Percentiles rank a stretch among this genome's conserved stretches.
These are phyloP conservation scores for Drosophila peninsularis DNA, from an alignment of 2,888 invertebrate genomes.

Conservation along the genomic window DNA sequence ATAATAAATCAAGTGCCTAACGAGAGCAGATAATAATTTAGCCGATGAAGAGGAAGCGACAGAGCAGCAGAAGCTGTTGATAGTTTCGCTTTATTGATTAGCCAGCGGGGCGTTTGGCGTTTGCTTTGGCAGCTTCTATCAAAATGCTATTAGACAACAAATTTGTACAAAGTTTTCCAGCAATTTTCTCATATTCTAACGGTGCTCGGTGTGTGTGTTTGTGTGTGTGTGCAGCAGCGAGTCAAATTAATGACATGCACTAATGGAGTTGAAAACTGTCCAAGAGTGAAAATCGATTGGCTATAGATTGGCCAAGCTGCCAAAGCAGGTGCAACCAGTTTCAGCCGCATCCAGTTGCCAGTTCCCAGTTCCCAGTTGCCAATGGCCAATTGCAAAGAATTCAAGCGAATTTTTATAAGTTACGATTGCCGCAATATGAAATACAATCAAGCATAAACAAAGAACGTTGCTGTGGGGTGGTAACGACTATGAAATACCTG, in stretches of 20 bases:
- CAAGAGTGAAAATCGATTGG: slow-evolving; percentile 44
- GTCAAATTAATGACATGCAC: slow-evolving; percentile 74
- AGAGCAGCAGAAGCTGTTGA: slow-evolving; percentile 42
- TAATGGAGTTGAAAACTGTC: slow-evolving; percentile 63
- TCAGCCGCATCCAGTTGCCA: slow-evolving; percentile 34
- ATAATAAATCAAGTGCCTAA: slow-evolving; percentile 64
- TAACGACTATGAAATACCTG: background rate
- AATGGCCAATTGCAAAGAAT: slow-evolving; percentile 42
- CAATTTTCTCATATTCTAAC: slow-evolving; percentile 56
- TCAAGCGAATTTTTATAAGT: slow-evolving; percentile 43
- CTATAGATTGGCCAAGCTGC: slow-evolving; percentile 3
- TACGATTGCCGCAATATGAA: slow-evolving; percentile 46
- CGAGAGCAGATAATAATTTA: slow-evolving; percentile 67
- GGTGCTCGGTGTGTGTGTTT: slow-evolving; percentile 9
- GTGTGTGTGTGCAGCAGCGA: slow-evolving; percentile 47
- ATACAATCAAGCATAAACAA: slow-evolving; percentile 18
- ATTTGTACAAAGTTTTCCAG: slow-evolving; percentile 15
- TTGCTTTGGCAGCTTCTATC: slow-evolving; percentile 53
- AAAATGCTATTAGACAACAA: slow-evolving; percentile 62
- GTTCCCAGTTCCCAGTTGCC: slow-evolving; percentile 12
- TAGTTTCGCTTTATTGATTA: slow-evolving; percentile 71
- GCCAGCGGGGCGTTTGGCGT: slow-evolving; percentile 56
- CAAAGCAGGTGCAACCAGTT: slow-evolving; percentile 58
- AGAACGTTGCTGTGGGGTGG: background rate
- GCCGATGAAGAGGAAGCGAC: slow-evolving; percentile 3